Conservation (phyloP, 2,888 invertebrate genomes). For the Vannuccia rotundouncinata region DNA sequence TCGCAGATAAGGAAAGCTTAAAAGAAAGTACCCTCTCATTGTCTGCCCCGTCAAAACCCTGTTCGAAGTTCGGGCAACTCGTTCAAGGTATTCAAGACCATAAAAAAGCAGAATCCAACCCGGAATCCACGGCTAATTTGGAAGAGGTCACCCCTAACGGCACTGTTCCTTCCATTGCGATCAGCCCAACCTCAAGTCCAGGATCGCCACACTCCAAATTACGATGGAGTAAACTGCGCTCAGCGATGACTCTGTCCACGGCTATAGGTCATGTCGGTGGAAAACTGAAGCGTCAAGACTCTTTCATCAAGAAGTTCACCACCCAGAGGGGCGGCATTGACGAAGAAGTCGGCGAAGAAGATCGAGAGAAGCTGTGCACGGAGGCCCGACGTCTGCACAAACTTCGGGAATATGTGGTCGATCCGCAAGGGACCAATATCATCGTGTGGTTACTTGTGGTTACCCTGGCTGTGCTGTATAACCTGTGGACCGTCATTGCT, state of each 20-base stretch:
- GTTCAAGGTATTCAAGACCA: neutral
- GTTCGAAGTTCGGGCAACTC: neutral
- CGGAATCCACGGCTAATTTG: neutral
- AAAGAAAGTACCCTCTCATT: neutral
- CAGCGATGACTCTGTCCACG: constrained; percentile 61
- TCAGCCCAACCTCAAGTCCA: neutral
- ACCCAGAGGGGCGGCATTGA: constrained; percentile 72
- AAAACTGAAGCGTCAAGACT: constrained; percentile 49
- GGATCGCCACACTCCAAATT: neutral
- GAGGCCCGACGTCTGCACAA: neutral
- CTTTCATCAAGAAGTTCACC: constrained; percentile 81
- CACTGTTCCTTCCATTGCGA: neutral
- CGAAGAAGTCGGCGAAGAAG: constrained; percentile 66
- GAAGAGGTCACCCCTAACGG: neutral
- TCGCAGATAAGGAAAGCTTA: neutral
- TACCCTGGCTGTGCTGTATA: constrained; percentile 81
- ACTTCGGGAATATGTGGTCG: constrained; percentile 64
- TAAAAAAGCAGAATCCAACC: neutral
- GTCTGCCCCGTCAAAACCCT: neutral
- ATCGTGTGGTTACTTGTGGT: constrained; percentile 88
- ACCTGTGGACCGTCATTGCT: constrained; percentile 88
- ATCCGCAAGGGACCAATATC: constrained; percentile 89
- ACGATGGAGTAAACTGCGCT: constrained; percentile 82
- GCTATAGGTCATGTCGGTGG: constrained; percentile 41
- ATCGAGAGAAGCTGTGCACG: constrained; percentile 38